Evolutionary conservation across 2,888 invertebrate genomes (phyloP), one percentile per base, ranked within the genome.

Genomic region (Cephus rjabovi): DNA sequence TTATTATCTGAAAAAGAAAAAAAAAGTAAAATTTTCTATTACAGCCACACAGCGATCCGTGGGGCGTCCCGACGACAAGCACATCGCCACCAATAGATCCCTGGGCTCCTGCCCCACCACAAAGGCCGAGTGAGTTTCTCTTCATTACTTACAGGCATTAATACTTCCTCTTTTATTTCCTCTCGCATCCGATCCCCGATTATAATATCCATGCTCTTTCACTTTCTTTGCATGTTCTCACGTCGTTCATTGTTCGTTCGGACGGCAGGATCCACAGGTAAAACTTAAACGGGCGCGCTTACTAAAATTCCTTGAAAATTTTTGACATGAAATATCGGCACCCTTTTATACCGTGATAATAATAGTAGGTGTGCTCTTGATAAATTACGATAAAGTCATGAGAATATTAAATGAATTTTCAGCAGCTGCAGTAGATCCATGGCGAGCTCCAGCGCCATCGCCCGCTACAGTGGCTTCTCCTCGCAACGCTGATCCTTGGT

Each of bases 51-150:
- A 92, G 93, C 23, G 95, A 95, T 89, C 94, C 95, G 79, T 96
- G 96, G 96, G 94, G 94, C 81, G 92, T 91, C 75, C 93, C 93
- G 83, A 92, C 92, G 79, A 92, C 93, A 74, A 89, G 85, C 76
- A 84, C 88, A 11, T 90, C 92, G 76, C 88, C 92, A 11, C 86
- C 91, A 31, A 88, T 92, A 73, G 95, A 95, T 91, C 95, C 95
- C 12, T 95, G 95, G 95, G 92, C 93, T 74, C 93, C 93, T 31
- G 90, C 92, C 77, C 90, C 89, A 76, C 87, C 89, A n/a, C 91
- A 91, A 81, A 88, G 89, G 87, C 88, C 91, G 82, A 88, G 91
- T 91, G 81, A 87, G 86, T 85, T 79, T 79, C 9, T 70, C 23
- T 12, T 73, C 78, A 12, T 75, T 31, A 0, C 40, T 23, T 77